Base-by-base conservation (phyloP, 2,797 vertebrate genomes). In the Loriculus beryllinus region DNA sequence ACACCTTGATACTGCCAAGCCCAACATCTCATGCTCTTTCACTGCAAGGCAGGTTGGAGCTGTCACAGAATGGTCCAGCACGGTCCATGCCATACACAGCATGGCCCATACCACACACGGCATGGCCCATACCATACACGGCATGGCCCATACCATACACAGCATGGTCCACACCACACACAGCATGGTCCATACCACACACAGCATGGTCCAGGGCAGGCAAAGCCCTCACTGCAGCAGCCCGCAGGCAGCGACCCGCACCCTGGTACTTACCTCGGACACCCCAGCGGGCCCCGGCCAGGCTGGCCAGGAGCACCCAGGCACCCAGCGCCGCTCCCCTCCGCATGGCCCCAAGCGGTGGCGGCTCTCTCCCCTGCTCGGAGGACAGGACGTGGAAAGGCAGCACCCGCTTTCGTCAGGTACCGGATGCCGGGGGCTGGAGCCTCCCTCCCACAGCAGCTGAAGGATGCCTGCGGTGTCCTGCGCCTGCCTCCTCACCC, bases 351-450 rank as follows among this genome's bases (percentile, higher is more conserved):
- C 39, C 0, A 8, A 4, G 91, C 1, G 1, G 3, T 0, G 45
- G 6, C 1, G 3, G 65, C 59, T 43, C 45, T 14, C 51, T 9
- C 9, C 35, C 45, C 29, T 2, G 29, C 33, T 51, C 2, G 2
- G 37, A 9, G 22, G 12, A 2, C 39, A 56, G 52, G 43, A 52
- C 3, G 60, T 0, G 28, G 2, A 10, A 16, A 35, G 33, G 12
- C 74, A 7, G 21, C 48, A 0, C 57, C 15, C 62, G 14, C 75
- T 60, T 51, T 15, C 3, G 47, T 22, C 83, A 14, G 69, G 52
- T 4, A 1, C 89, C 95, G 95, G 95, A 94, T 95, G 82, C 81
- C 0, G 76, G 57, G 64, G 83, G 77, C 40, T 79, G 43, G 80
- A 8, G 40, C 31, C 70, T 64, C 40, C 77, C 56, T 69, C 33